Evolutionary conservation across 2,888 invertebrate genomes (phyloP).

Genomic region (Meiosimyza decipiens): DNA sequence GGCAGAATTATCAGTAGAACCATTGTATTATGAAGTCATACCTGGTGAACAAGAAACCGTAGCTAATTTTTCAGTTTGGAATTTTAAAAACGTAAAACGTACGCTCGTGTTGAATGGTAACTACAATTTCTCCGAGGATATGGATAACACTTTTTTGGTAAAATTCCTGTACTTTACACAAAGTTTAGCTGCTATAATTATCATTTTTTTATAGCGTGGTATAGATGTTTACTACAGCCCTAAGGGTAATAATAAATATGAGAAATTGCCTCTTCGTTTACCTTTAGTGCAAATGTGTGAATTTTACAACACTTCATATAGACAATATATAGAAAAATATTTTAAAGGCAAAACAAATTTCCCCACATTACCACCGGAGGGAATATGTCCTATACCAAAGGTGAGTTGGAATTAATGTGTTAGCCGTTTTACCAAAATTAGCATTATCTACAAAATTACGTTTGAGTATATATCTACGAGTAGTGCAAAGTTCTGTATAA

Average conservation of each 20-base stretch:
- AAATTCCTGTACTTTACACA: neutral
- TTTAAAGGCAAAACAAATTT: conserved; percentile 30
- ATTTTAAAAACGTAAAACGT: conserved; percentile 1
- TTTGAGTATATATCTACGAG: too few species aligned
- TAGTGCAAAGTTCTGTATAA: too few species aligned
- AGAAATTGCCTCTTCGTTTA: conserved; percentile 4
- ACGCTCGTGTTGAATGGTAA: neutral
- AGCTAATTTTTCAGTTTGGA: conserved; percentile 3
- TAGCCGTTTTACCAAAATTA: too few species aligned
- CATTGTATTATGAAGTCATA: neutral
- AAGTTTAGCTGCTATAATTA: too few species aligned
- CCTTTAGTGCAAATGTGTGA: conserved; percentile 17
- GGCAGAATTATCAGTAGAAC: neutral
- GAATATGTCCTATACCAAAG: conserved; percentile 40
- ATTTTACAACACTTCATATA: conserved; percentile 34
- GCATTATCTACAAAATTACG: too few species aligned
- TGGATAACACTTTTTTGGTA: conserved; percentile 17
- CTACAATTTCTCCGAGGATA: neutral
- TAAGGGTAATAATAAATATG: neutral
- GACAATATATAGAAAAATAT: conserved; percentile 29
- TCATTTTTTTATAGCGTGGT: neutral
- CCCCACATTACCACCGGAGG: conserved; percentile 38
- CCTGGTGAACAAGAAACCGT: neutral
- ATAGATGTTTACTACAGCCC: conserved; percentile 3
- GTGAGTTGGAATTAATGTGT: neutral